phyloP scores from a whole-genome alignment of 2,797 vertebrate genomes.

The Bradypus variegatus region DNA sequence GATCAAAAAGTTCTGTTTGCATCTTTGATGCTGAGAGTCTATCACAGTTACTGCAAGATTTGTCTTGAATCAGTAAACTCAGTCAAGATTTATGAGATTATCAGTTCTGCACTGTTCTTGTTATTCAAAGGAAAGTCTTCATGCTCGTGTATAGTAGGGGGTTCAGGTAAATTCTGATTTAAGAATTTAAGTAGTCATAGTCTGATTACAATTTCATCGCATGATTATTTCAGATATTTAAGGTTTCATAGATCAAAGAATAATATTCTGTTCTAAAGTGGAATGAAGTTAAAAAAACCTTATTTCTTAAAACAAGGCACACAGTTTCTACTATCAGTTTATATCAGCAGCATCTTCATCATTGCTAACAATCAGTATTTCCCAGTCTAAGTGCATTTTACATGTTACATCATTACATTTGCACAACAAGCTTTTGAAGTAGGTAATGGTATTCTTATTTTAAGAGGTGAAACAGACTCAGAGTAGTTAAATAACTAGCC shows the following conservation, averaged over 20 bases:
- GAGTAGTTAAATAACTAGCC: background rate
- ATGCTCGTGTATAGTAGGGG: background rate
- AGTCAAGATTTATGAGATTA: background rate
- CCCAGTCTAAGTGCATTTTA: background rate
- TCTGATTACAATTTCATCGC: background rate
- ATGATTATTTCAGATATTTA: slow-evolving; percentile 1
- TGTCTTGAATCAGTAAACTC: background rate
- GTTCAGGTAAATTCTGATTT: background rate
- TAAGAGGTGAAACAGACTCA: background rate
- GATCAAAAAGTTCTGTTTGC: background rate
- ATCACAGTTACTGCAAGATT: background rate
- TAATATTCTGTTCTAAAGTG: background rate
- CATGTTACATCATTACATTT: background rate
- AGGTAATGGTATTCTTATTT: background rate
- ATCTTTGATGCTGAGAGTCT: background rate
- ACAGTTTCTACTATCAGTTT: background rate
- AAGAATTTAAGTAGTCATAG: background rate
- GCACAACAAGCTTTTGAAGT: background rate
- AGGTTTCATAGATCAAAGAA: background rate
- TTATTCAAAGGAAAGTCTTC: background rate
- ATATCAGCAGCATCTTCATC: background rate
- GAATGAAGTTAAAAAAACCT: background rate
- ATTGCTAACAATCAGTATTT: background rate
- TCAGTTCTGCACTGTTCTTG: background rate
- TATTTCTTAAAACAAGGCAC: background rate